phyloP scores from a whole-genome alignment of 2,113 vertebrate genomes.

The Salvelinus alpinus region DNA sequence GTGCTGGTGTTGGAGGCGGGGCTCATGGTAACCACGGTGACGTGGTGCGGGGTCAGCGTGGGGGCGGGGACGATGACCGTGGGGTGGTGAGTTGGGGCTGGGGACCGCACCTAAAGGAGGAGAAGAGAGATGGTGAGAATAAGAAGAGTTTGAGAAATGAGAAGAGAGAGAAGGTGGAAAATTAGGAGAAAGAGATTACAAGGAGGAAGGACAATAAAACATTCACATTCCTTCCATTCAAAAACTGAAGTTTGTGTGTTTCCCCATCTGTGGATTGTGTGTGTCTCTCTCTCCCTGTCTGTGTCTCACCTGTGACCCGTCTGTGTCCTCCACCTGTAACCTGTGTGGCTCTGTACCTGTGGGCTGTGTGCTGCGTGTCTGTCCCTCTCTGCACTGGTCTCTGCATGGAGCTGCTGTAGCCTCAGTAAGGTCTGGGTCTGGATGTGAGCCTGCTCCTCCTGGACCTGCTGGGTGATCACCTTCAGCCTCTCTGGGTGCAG shows the following conservation, averaged over 20 bases:
- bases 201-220: too few relatives aligned
- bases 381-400: constrained; percentile 64
- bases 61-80: constrained; percentile 95
- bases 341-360: constrained; percentile 73
- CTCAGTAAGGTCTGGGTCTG: constrained; percentile 83
- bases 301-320: not conserved
- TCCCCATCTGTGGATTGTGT: not conserved
- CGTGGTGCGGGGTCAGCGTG: constrained; percentile 83
- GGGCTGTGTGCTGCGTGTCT: constrained; percentile 72
- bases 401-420: constrained; percentile 84
- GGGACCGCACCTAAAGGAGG: constrained; percentile 80
- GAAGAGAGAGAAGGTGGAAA: too few relatives aligned
- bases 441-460: constrained; percentile 86
- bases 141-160: too few relatives aligned
- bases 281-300: not conserved
- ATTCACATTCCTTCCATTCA: too few relatives aligned
- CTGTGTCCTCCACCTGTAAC: not conserved
- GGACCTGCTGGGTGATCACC: constrained; percentile 96
- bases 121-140: constrained; percentile 10
- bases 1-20: constrained; percentile 90
- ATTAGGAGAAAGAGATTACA: too few relatives aligned
- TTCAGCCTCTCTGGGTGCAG: constrained; percentile 97
- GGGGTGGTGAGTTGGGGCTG: constrained; percentile 92
- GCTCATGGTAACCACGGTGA: constrained; percentile 96
- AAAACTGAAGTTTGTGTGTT: too few relatives aligned